Conservation (phyloP, 2,797 vertebrate genomes). For the Gymnocypris eckloni region DNA sequence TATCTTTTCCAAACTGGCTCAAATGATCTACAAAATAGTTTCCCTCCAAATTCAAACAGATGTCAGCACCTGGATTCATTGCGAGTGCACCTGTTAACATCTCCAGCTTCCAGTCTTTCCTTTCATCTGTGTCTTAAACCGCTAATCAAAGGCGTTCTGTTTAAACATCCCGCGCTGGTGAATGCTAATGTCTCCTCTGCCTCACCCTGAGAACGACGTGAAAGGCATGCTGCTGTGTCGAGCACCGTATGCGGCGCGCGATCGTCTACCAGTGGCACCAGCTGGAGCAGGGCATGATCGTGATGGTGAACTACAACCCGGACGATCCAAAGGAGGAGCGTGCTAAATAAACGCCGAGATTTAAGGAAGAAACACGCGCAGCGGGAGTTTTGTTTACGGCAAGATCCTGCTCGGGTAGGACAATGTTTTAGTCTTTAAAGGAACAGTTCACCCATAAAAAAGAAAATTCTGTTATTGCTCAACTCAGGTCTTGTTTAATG, state of each 20-base stretch:
- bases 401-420: slow-evolving; percentile 92
- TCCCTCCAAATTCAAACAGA: not conserved
- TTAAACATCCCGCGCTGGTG: not conserved
- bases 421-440: not conserved
- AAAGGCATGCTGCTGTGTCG: no score
- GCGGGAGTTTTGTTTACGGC: slow-evolving; percentile 87
- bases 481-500: no score
- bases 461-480: no score
- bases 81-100: slow-evolving; percentile 6
- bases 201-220: slow-evolving; percentile 90
- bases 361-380: slow-evolving; percentile 86
- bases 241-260: no score
- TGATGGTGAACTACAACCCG: slow-evolving; percentile 97
- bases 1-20: not conserved
- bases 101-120: not conserved
- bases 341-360: no score
- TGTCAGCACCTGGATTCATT: not conserved
- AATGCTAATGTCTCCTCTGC: slow-evolving; percentile 15
- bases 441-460: no score
- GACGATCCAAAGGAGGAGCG: slow-evolving; percentile 92
- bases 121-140: slow-evolving; percentile 3
- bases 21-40: not conserved
- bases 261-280: slow-evolving; percentile 92
- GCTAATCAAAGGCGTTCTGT: slow-evolving; percentile 12
- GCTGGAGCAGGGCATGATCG: slow-evolving; percentile 87